phyloP scores from a whole-genome alignment of 2,113 vertebrate genomes.

The Carlito syrichta region DNA sequence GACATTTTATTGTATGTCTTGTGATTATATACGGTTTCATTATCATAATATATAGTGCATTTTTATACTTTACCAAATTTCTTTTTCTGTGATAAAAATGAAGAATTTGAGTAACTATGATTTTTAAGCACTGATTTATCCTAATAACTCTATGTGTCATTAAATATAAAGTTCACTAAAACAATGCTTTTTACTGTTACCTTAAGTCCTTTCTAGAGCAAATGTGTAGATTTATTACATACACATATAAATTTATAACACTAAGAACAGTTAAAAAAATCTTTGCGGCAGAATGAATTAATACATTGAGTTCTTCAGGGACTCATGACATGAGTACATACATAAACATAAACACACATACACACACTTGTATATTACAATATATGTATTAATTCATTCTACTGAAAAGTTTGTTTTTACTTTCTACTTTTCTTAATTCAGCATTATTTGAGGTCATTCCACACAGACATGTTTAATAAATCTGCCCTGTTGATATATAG shows the following conservation, averaged over 20 bases:
- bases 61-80: conserved; percentile 11
- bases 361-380: neutral
- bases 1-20: conserved; percentile 8
- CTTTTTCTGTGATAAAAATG: conserved; percentile 11
- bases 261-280: neutral
- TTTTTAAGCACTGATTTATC: conserved; percentile 36
- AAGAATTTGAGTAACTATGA: conserved; percentile 17
- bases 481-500: neutral
- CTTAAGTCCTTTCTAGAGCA: conserved; percentile 14
- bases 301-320: conserved; percentile 13
- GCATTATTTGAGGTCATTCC: neutral
- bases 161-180: conserved; percentile 24
- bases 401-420: neutral
- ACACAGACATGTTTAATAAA: conserved; percentile 14
- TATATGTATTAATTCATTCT: conserved; percentile 4
- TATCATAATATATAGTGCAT: neutral
- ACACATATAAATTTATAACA: neutral
- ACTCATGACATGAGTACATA: neutral
- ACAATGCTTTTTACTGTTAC: neutral
- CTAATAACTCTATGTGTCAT: neutral
- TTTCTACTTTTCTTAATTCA: conserved; percentile 23
- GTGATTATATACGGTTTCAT: neutral
- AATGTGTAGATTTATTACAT: neutral
- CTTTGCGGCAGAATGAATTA: neutral
- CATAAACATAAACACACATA: neutral